phyloP scores from a whole-genome alignment of 2,113 vertebrate genomes.

The Apteryx mantelli region DNA sequence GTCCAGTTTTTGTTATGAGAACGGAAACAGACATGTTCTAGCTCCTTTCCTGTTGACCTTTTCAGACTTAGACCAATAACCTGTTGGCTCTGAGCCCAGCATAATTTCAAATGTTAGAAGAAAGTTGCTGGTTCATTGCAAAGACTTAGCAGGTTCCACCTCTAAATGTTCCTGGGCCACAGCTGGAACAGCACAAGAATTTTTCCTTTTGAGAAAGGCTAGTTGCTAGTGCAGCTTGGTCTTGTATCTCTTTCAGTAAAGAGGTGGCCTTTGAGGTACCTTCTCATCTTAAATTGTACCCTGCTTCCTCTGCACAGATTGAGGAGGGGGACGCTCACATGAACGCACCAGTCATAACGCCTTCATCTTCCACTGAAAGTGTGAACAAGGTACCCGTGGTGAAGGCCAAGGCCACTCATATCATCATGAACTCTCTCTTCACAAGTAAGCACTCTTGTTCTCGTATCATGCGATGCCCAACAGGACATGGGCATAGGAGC shows the following conservation, averaged over 20 bases:
- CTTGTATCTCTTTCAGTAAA: neutral
- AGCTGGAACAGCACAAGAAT: rapidly evolving
- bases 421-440: constrained; percentile 92
- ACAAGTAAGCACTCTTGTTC: constrained; percentile 85
- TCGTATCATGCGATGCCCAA: neutral
- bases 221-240: neutral
- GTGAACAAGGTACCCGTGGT: constrained; percentile 83
- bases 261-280: neutral
- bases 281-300: neutral
- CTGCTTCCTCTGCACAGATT: constrained; percentile 77
- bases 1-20: neutral
- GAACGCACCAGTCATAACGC: constrained; percentile 48
- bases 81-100: neutral
- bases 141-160: neutral
- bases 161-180: neutral
- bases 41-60: neutral
- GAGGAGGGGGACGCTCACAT: constrained; percentile 75
- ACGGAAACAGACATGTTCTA: neutral
- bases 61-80: neutral
- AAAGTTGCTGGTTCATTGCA: neutral
- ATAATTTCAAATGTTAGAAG: neutral
- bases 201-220: neutral
- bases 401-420: constrained; percentile 91
- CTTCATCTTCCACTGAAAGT: constrained; percentile 47
- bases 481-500: rapidly evolving